Percentiles rank a stretch among this genome's conserved stretches.
phyloP scores from a whole-genome alignment of 2,888 invertebrate genomes.

The Tiliacea aurago region DNA sequence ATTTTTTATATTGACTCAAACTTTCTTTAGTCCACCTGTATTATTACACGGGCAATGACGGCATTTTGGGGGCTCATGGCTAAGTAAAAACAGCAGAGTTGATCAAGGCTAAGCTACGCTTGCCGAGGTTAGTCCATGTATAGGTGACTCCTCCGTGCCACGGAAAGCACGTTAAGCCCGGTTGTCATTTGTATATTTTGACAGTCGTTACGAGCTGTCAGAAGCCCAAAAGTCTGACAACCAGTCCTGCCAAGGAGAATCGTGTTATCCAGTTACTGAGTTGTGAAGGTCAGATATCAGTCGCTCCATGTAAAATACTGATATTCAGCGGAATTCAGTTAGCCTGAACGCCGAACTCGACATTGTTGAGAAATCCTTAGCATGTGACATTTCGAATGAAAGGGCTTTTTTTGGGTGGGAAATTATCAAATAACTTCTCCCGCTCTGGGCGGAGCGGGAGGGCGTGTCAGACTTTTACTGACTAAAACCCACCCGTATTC shows the following conservation, averaged over 20 bases:
- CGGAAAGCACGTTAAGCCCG: too few species aligned
- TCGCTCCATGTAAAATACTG: not conserved
- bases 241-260: not conserved
- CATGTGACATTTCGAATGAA: too few species aligned
- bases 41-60: too few species aligned
- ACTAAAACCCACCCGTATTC: too few species aligned
- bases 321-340: not conserved
- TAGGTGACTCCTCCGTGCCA: not conserved
- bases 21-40: not conserved
- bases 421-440: too few species aligned
- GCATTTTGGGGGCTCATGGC: not conserved
- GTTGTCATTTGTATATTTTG: not conserved
- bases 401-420: too few species aligned
- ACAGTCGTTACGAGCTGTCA: not conserved
- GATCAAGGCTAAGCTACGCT: not conserved
- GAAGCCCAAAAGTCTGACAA: not conserved
- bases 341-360: too few species aligned
- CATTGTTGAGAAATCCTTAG: too few species aligned
- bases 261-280: not conserved
- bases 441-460: too few species aligned
- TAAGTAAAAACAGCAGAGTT: not conserved
- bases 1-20: not conserved
- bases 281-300: not conserved
- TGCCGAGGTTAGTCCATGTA: too few species aligned
- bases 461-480: too few species aligned